Evolutionary conservation across 2,888 invertebrate species (phyloP).

Genomic region (Drosophila niveifrons): DNA sequence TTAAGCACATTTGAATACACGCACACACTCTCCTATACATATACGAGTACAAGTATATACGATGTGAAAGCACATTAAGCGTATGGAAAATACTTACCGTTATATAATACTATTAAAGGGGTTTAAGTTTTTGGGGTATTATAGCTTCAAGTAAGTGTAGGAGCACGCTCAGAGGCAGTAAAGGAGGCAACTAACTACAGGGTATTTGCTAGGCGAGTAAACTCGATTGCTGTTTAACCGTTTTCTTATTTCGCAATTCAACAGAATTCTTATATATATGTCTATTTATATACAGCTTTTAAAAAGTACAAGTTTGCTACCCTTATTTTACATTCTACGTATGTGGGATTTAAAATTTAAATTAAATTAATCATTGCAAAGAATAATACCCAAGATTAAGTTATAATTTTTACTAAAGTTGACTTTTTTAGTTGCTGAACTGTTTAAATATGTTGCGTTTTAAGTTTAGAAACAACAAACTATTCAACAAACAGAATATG

Average conservation of each 20-base stretch:
- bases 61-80: conserved; percentile 19
- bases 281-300: too few relatives aligned
- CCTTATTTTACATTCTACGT: too few relatives aligned
- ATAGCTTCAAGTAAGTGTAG: neutral
- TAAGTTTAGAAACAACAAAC: too few relatives aligned
- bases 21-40: neutral
- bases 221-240: neutral
- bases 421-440: too few relatives aligned
- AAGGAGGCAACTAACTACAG: neutral
- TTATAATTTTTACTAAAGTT: too few relatives aligned
- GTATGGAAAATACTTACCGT: conserved; percentile 10
- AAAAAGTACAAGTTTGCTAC: too few relatives aligned
- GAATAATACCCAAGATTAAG: too few relatives aligned
- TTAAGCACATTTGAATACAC: conserved; percentile 30
- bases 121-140: neutral
- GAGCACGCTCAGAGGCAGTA: neutral
- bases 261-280: too few relatives aligned
- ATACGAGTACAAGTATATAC: conserved; percentile 4
- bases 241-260: conserved; percentile 3
- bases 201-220: neutral
- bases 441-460: too few relatives aligned
- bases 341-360: too few relatives aligned
- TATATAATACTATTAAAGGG: neutral
- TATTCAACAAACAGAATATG: too few relatives aligned
- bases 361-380: too few relatives aligned